Evolutionary conservation across 2,888 invertebrate genomes (phyloP).

Genomic region (Leuctra nigra): DNA sequence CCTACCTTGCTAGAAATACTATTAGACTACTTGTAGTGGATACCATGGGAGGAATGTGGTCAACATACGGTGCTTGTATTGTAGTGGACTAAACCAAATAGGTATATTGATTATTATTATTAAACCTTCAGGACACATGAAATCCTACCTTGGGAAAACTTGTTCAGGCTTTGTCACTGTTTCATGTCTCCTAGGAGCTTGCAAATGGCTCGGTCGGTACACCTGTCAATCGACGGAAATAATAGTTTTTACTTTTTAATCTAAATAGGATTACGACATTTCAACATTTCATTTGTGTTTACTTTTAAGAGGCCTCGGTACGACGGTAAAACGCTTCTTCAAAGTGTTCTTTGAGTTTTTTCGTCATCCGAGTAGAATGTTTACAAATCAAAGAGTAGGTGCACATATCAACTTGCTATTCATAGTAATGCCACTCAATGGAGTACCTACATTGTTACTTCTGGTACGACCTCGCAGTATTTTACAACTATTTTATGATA

Average conservation of each 20-base stretch:
- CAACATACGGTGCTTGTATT: slow-evolving; percentile 8
- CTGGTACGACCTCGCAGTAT: too few relatives aligned
- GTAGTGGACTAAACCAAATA: slow-evolving; percentile 3
- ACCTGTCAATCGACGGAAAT: not conserved
- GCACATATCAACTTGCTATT: too few relatives aligned
- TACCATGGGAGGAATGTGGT: not conserved
- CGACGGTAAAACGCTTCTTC: too few relatives aligned
- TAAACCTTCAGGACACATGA: slow-evolving; percentile 11
- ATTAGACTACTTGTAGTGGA: slow-evolving; percentile 4
- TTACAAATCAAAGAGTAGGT: too few relatives aligned
- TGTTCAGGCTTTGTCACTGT: slow-evolving; percentile 23
- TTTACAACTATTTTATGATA: too few relatives aligned
- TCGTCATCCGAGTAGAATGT: not conserved
- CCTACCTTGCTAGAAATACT: not conserved
- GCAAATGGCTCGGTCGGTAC: not conserved
- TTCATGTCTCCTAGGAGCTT: slow-evolving; percentile 20
- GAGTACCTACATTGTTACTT: too few relatives aligned
- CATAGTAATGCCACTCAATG: too few relatives aligned
- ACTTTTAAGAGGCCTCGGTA: too few relatives aligned
- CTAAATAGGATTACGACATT: too few relatives aligned
- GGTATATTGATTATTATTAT: slow-evolving; percentile 6
- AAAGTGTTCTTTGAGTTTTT: not conserved
- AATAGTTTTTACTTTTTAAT: not conserved
- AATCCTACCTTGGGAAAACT: slow-evolving; percentile 18
- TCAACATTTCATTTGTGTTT: too few relatives aligned